phyloP scores from a whole-genome alignment of 2,888 invertebrate species.

The Leptura quadrifasciata region DNA sequence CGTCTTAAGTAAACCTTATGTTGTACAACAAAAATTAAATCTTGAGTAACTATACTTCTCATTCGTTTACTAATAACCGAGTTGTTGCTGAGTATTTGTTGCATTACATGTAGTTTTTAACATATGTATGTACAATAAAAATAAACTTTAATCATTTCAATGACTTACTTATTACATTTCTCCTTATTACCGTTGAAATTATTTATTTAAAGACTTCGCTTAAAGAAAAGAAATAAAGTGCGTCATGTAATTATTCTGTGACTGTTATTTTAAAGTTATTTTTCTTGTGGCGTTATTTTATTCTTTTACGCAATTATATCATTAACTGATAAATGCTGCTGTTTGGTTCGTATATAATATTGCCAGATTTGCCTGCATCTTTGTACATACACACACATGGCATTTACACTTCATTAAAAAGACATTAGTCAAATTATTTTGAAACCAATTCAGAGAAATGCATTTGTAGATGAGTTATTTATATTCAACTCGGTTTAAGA shows the following conservation, averaged over 20 bases:
- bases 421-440: slow-evolving; percentile 55
- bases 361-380: slow-evolving; percentile 6
- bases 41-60: no score
- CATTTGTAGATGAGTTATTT: slow-evolving; percentile 14
- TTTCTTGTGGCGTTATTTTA: not conserved
- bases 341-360: slow-evolving; percentile 23
- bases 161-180: no score
- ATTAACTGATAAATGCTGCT: slow-evolving; percentile 37
- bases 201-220: slow-evolving; percentile 5
- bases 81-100: no score
- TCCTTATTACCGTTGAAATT: no score
- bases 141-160: no score
- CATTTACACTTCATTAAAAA: slow-evolving; percentile 56
- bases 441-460: slow-evolving; percentile 24
- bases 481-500: not conserved
- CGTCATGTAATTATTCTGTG: not conserved
- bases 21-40: no score
- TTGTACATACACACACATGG: slow-evolving; percentile 25
- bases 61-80: no score
- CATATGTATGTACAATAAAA: no score
- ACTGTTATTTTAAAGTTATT: slow-evolving; percentile 17
- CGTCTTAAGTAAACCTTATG: no score
- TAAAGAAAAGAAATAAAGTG: not conserved
- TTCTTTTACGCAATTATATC: slow-evolving; percentile 33
- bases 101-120: no score